Evolutionary conservation across 2,113 vertebrate species (phyloP).

Genomic region (Cranoglanis bouderius): DNA sequence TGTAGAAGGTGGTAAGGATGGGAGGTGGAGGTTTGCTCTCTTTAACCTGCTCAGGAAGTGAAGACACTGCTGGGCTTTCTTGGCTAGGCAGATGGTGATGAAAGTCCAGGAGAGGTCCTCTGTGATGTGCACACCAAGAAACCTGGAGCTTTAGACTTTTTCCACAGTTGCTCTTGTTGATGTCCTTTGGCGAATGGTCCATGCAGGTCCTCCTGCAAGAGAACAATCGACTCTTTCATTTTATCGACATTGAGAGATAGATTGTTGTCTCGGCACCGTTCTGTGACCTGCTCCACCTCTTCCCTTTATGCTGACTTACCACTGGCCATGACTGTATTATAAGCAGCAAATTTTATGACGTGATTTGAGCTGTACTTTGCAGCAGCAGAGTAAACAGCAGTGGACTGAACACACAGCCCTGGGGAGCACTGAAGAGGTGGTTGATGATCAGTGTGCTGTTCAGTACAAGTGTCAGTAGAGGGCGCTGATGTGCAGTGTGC

Average conservation of each 20-base stretch:
- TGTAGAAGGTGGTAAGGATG: background rate
- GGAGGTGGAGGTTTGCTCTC: background rate
- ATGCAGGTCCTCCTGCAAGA: background rate
- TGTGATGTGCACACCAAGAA: background rate
- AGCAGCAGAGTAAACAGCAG: background rate
- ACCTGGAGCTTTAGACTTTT: background rate
- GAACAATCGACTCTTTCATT: background rate
- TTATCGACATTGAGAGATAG: background rate
- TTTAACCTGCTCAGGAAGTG: background rate
- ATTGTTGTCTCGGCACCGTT: background rate
- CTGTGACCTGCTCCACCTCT: background rate
- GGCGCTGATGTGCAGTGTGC: background rate
- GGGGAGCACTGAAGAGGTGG: no score
- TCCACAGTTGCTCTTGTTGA: background rate
- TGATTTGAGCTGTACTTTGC: background rate
- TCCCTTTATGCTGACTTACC: background rate
- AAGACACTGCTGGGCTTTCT: background rate
- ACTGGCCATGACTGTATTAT: background rate
- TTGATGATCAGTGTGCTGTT: background rate
- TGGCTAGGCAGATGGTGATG: background rate
- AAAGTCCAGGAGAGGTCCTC: background rate
- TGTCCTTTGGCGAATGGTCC: background rate
- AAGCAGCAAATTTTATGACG: background rate
- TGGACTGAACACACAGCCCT: background rate
- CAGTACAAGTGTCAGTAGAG: background rate